Evolutionary conservation across 23 tunicate species (phyloP).

Genomic region (Ciona savignyi): DNA sequence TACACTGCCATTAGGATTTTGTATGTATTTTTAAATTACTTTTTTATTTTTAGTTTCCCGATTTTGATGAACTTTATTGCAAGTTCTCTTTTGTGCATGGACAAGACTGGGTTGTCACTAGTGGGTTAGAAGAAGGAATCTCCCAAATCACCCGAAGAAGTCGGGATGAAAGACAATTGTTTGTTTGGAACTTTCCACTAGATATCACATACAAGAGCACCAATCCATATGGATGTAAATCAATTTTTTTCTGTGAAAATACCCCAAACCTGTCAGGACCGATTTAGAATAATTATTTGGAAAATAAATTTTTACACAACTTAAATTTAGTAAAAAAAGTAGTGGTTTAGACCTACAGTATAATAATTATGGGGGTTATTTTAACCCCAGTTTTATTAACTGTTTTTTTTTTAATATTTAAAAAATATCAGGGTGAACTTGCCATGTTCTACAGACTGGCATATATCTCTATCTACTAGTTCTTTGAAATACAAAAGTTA

Average conservation of each 20-base stretch:
- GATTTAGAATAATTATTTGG: neutral
- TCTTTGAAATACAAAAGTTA: neutral
- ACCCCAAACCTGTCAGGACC: neutral
- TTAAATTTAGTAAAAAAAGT: too few relatives aligned
- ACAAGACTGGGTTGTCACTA: slow-evolving; percentile 94
- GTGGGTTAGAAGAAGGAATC: slow-evolving; percentile 87
- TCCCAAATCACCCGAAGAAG: slow-evolving; percentile 78
- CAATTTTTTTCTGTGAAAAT: neutral
- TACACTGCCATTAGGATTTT: too few relatives aligned
- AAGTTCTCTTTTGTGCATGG: slow-evolving; percentile 77
- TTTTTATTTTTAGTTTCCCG: slow-evolving; percentile 72
- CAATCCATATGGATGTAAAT: slow-evolving; percentile 85
- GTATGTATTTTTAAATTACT: too few relatives aligned
- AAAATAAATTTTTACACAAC: too few relatives aligned
- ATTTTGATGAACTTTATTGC: slow-evolving; percentile 82
- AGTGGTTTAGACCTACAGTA: too few relatives aligned
- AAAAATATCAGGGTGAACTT: too few relatives aligned
- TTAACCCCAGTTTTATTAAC: too few relatives aligned
- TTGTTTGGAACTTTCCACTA: slow-evolving; percentile 91
- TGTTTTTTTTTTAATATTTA: too few relatives aligned
- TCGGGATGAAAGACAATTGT: slow-evolving; percentile 74
- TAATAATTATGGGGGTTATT: too few relatives aligned
- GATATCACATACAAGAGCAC: slow-evolving; percentile 90
- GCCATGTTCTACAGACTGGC: too few relatives aligned
- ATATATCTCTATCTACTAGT: too few relatives aligned